Evolutionary conservation across 30 jellyfish, hydroid and myxozoan species (phyloP), one percentile per base, ranked within the genome.

Genomic region (Turritopsis rubra): DNA sequence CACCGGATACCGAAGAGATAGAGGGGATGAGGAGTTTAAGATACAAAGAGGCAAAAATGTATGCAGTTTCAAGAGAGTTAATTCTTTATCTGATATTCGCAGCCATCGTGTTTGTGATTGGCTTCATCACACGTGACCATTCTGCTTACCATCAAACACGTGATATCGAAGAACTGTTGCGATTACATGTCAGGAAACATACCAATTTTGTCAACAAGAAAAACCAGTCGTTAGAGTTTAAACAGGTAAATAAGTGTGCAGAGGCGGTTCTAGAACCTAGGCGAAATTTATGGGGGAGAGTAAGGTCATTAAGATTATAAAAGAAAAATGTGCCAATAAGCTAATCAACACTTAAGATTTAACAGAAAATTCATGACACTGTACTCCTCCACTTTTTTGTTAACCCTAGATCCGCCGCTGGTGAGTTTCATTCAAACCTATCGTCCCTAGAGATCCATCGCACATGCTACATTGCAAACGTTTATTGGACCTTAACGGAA

Each of bases 31-130:
- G 99, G 22, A 87, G 79, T 52, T 75, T 85, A 74, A 86, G 96
- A 20, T 86, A 83, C 66, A 93, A 88, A 68, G 96, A 93, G 65
- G 83, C 93, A 52, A 93, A 93, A 85, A 93, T 93, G 99, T 80
- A 86, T 52, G 96, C 96, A 3, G 82, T 93, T 25, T 71, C 95
- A 20, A 66, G 96, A 53, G 99, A 93, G 78, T 70, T 93, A 21
- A 73, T 88, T 24, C 83, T 88, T 72, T 93, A 93, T 75, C 60
- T 87, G 17, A 71, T 93, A 66, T 93, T 80, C 87, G 89, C 93
- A 9, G 53, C 83, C 53, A 81, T 93, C 53, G 89, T 91, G 66
- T 77, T 93, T 25, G 54, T 90, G 25, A 85, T 93, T 25, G 94
- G 97, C 25, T 93, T 84, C 73, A 76, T 92, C 81, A 53, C 89